These are phyloP conservation scores for Callipepla squamata DNA, from an alignment of 2,113 vertebrate species.

Conservation along the genomic window DNA sequence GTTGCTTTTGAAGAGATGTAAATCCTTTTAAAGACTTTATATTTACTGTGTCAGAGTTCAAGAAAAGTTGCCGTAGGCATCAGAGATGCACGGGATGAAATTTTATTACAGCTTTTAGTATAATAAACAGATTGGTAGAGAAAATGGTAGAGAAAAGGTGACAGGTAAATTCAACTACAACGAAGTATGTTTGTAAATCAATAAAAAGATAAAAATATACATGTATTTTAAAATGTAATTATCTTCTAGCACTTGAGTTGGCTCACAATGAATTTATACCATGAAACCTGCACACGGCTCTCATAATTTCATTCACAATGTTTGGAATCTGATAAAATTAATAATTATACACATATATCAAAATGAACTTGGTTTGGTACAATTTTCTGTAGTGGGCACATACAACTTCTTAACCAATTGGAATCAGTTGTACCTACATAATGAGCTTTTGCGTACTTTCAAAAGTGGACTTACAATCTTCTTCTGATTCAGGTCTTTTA, in stretches of 20 bases:
- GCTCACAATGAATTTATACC: background rate
- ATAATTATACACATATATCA: background rate
- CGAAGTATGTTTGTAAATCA: background rate
- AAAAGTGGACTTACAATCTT: background rate
- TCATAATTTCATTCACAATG: background rate
- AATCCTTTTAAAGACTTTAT: background rate
- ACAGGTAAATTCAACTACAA: background rate
- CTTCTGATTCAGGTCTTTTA: conserved; percentile 19
- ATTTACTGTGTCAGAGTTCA: conserved; percentile 3
- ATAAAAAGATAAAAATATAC: background rate
- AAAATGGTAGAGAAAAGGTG: background rate
- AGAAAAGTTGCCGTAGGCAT: background rate
- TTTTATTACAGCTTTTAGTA: background rate
- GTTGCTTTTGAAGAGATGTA: background rate
- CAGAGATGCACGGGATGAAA: background rate
- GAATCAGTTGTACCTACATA: background rate
- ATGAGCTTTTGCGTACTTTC: background rate
- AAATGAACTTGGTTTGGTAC: background rate
- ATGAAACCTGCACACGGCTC: background rate
- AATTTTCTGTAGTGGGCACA: background rate
- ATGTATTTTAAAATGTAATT: background rate
- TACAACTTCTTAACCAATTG: background rate
- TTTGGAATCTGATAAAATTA: background rate
- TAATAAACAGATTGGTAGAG: background rate
- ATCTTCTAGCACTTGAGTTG: background rate